These are phyloP conservation scores for Catocala nupta DNA, from an alignment of 2,888 invertebrate species.

Conservation along the genomic window DNA sequence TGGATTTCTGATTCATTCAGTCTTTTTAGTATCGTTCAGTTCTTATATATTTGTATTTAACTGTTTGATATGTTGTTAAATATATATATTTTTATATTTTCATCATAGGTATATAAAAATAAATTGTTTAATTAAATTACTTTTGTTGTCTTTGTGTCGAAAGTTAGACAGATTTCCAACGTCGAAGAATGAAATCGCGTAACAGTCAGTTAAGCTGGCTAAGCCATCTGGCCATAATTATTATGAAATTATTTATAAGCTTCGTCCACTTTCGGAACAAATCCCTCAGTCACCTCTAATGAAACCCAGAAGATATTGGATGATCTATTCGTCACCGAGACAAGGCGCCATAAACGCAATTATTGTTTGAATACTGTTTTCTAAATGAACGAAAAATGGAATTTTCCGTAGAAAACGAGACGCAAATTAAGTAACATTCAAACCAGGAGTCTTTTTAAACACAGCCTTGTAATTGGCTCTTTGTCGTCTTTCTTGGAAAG, in stretches of 20 bases:
- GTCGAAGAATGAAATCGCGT: no score
- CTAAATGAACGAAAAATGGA: background rate
- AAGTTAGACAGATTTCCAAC: no score
- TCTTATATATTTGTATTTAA: no score
- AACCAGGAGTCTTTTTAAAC: background rate
- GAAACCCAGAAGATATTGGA: background rate
- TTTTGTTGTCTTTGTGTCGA: no score
- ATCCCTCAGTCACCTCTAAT: background rate
- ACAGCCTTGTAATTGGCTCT: background rate
- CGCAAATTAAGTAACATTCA: background rate
- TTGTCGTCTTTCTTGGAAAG: background rate
- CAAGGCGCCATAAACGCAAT: background rate
- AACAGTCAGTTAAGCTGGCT: no score
- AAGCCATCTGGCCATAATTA: background rate
- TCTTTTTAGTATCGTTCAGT: no score
- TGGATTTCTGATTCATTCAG: no score
- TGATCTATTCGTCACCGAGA: background rate
- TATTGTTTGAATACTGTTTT: background rate
- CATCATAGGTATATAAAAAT: no score
- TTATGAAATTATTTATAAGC: background rate
- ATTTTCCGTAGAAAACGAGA: background rate
- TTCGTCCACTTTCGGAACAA: background rate
- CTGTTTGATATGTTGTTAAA: no score
- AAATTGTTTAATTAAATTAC: no score
- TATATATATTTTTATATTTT: no score